phyloP scores from a whole-genome alignment of 2,113 vertebrate genomes.

The Mormyrus iriodes region DNA sequence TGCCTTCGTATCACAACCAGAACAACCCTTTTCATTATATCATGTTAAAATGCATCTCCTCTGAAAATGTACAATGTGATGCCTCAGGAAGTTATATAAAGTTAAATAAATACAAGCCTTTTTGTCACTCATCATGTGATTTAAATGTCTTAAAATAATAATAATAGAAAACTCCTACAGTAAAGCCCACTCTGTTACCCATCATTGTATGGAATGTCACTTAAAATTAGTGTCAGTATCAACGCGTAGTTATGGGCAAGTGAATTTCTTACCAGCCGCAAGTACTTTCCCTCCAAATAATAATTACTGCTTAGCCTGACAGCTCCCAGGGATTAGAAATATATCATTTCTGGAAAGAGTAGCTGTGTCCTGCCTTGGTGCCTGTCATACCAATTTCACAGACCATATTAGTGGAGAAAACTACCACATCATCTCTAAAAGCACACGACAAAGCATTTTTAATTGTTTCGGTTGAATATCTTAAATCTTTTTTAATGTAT shows the following conservation, averaged over 20 bases:
- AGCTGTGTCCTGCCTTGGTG: neutral
- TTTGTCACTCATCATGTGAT: neutral
- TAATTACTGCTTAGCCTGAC: conserved; percentile 3
- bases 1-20: neutral
- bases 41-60: neutral
- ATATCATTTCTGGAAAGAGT: conserved; percentile 21
- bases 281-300: conserved; percentile 1
- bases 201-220: conserved; percentile 1
- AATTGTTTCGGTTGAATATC: neutral
- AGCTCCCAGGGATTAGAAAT: conserved; percentile 26
- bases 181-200: neutral
- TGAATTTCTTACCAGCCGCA: neutral
- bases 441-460: neutral
- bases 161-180: neutral
- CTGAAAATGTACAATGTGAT: neutral
- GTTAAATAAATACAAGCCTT: neutral
- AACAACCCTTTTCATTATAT: neutral
- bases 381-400: conserved; percentile 28
- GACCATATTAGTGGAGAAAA: conserved; percentile 10
- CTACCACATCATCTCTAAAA: neutral
- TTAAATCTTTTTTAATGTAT: neutral
- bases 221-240: neutral
- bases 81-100: neutral
- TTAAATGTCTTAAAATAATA: neutral
- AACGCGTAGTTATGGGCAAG: neutral